A percentile compares a stretch with the other conserved stretches of the same genome.
Evolutionary conservation across 2,113 vertebrate genomes (phyloP).

Genomic region (Heterotilapia buettikoferi): DNA sequence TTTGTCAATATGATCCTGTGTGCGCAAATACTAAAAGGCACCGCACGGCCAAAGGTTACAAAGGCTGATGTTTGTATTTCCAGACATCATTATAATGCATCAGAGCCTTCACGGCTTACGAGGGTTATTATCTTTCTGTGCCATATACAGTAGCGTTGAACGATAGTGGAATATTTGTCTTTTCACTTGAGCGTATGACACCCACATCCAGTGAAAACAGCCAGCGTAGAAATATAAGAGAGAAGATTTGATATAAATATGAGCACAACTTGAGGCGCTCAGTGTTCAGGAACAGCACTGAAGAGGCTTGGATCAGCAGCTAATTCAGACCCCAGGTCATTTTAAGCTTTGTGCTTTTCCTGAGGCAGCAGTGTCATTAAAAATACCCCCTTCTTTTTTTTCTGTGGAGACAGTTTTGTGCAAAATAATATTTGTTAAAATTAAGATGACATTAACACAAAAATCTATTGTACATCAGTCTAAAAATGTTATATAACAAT

Average conservation of each 20-base stretch:
- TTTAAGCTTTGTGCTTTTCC: background rate
- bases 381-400: background rate
- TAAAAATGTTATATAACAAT: background rate
- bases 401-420: background rate
- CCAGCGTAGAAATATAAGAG: background rate
- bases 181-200: background rate
- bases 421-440: background rate
- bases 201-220: background rate
- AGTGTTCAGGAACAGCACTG: background rate
- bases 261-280: background rate
- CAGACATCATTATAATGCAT: background rate
- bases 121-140: background rate
- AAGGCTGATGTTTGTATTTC: background rate
- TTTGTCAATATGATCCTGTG: constrained; percentile 32
- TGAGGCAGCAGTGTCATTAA: background rate
- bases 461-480: background rate
- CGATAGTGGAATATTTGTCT: background rate
- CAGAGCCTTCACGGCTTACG: background rate
- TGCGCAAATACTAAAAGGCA: constrained; percentile 1
- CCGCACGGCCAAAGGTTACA: background rate
- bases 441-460: background rate
- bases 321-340: background rate
- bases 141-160: background rate
- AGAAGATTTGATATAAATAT: background rate
- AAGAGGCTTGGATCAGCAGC: background rate